Conservation (phyloP, 2,113 vertebrate genomes). For the Cryptotis parvus region DNA sequence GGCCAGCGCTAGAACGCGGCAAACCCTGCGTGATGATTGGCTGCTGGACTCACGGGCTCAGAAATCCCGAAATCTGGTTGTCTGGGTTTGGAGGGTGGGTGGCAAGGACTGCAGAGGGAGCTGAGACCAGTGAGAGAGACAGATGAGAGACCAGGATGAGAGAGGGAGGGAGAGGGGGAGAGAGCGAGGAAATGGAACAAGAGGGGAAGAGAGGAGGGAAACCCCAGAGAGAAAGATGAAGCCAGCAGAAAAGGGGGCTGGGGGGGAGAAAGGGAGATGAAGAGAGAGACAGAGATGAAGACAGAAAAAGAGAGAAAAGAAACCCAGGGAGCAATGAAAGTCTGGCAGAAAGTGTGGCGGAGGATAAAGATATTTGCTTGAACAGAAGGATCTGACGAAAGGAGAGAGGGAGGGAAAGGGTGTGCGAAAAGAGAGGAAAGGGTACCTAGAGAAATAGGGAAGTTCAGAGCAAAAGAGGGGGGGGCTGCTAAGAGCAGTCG, state of each 20-base stretch:
- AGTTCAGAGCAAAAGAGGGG: background rate
- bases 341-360: background rate
- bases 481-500: background rate
- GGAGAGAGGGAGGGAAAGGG: background rate
- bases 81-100: background rate
- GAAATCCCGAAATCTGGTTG: constrained; percentile 44
- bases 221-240: background rate
- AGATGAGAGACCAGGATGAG: too few relatives aligned
- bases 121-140: too few relatives aligned
- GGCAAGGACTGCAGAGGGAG: constrained; percentile 10
- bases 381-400: background rate
- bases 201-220: background rate
- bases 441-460: background rate
- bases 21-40: constrained; percentile 70
- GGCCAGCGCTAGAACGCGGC: constrained; percentile 6
- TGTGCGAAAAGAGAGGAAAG: background rate
- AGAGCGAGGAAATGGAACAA: background rate
- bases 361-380: background rate
- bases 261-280: too few relatives aligned
- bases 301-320: background rate
- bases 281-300: too few relatives aligned
- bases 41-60: background rate
- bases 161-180: background rate
- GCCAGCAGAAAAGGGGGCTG: background rate
- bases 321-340: background rate